Conservation (phyloP, 2,888 invertebrate genomes). For the Idaea dimidiata region DNA sequence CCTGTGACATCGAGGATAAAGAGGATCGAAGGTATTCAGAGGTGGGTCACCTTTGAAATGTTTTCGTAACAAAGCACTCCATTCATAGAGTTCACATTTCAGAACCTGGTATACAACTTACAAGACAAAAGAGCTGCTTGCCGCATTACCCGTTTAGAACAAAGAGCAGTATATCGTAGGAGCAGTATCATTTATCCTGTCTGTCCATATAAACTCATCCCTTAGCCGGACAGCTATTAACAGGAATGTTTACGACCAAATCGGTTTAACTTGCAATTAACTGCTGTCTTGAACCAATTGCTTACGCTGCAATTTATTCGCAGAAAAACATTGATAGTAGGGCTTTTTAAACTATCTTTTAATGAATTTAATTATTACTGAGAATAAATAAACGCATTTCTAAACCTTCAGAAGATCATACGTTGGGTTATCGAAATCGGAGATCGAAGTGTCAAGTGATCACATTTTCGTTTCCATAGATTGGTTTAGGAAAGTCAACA, state of each 20-base stretch:
- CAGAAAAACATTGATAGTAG: not conserved
- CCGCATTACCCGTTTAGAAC: conserved; percentile 21
- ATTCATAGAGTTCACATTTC: conserved; percentile 3
- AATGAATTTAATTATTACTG: conserved; percentile 24
- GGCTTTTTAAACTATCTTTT: conserved; percentile 5
- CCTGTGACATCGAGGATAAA: conserved; percentile 24
- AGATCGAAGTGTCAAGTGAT: conserved; percentile 33
- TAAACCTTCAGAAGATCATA: not conserved
- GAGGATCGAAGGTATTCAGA: not conserved
- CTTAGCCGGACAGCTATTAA: conserved; percentile 14
- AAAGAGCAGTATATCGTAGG: conserved; percentile 16
- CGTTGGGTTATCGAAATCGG: not conserved
- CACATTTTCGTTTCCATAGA: conserved; percentile 9
- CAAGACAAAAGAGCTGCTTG: conserved; percentile 19
- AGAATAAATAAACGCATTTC: not conserved
- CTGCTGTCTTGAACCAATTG: conserved; percentile 15
- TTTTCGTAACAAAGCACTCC: conserved; percentile 4
- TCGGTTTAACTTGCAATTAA: conserved; percentile 19
- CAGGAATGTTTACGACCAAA: conserved; percentile 16
- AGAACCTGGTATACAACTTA: conserved; percentile 8
- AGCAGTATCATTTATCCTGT: conserved; percentile 23
- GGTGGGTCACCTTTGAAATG: no score
- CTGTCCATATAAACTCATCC: conserved; percentile 13
- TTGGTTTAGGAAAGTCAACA: not conserved
- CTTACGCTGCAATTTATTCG: conserved; percentile 16